These are phyloP conservation scores for Pseudolycoriella hygida DNA, from an alignment of 2,888 invertebrate species.

Conservation along the genomic window DNA sequence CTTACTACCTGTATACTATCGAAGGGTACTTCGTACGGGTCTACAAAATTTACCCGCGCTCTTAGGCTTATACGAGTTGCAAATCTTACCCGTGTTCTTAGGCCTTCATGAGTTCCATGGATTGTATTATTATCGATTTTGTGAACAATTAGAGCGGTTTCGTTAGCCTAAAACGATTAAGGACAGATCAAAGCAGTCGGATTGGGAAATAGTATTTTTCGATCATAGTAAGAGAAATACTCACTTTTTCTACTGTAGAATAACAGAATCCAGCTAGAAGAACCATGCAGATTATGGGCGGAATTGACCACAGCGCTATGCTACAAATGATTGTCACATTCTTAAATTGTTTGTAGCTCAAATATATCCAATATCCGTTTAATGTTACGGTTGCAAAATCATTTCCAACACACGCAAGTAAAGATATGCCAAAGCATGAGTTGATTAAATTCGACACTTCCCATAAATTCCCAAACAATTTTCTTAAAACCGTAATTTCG, in stretches of 20 bases:
- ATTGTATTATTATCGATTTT: constrained; percentile 24
- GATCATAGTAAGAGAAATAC: too few relatives aligned
- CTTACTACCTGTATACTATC: too few relatives aligned
- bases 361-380: constrained; percentile 25
- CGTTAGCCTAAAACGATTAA: constrained; percentile 27
- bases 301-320: constrained; percentile 18
- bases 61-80: too few relatives aligned
- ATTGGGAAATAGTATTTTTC: too few relatives aligned
- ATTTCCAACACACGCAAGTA: constrained; percentile 22
- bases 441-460: constrained; percentile 18
- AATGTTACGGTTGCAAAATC: constrained; percentile 25
- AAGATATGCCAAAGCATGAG: constrained; percentile 20
- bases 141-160: constrained; percentile 26
- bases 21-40: too few relatives aligned
- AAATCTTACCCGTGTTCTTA: too few relatives aligned
- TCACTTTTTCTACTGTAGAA: constrained; percentile 20
- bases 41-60: too few relatives aligned
- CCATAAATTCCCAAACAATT: constrained; percentile 24
- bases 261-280: constrained; percentile 21
- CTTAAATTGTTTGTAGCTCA: constrained; percentile 16
- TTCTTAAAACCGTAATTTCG: constrained; percentile 14
- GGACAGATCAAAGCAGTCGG: too few relatives aligned
- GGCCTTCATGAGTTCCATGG: constrained; percentile 5
- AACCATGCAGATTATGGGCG: constrained; percentile 22
- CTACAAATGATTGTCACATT: constrained; percentile 12